These are phyloP conservation scores for Engraulis encrasicolus DNA, from an alignment of 2,113 vertebrate species.

Conservation along the genomic window DNA sequence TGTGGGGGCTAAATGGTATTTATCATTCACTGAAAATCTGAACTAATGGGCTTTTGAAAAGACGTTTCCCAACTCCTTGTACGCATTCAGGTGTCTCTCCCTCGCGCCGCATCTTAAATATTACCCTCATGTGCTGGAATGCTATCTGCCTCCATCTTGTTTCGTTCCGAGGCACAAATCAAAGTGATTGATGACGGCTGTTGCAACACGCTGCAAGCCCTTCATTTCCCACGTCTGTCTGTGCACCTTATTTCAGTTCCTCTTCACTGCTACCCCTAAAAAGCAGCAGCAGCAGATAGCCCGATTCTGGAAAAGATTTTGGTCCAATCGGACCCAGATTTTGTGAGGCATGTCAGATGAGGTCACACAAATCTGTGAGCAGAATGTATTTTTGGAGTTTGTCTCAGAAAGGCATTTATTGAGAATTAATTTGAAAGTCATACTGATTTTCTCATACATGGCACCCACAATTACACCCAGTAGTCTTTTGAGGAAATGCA, in stretches of 20 bases:
- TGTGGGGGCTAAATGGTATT: conserved; percentile 55
- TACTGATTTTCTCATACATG: not conserved
- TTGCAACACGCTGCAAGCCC: conserved; percentile 38
- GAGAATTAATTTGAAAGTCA: not conserved
- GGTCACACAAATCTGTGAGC: not conserved
- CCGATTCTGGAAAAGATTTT: not conserved
- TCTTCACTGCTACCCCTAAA: not conserved
- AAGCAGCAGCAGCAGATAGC: not conserved
- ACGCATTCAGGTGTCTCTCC: not conserved
- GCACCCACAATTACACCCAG: not conserved
- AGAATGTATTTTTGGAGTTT: not conserved
- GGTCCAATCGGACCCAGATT: not conserved
- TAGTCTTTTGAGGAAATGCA: not conserved
- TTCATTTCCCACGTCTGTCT: not conserved
- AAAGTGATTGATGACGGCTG: conserved; percentile 51
- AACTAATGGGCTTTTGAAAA: conserved; percentile 37
- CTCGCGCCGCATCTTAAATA: conserved; percentile 34
- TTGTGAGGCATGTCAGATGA: not conserved
- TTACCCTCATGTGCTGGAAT: conserved; percentile 49
- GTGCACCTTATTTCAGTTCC: not conserved
- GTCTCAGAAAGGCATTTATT: not conserved
- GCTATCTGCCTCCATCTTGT: conserved; percentile 40
- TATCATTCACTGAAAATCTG: conserved; percentile 47
- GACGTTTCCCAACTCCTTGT: conserved; percentile 30
- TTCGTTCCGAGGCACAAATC: conserved; percentile 54